A percentile compares a stretch with the other conserved stretches of the same genome.
Conservation (phyloP, 2,113 vertebrate species). For the Burhinus bistriatus region DNA sequence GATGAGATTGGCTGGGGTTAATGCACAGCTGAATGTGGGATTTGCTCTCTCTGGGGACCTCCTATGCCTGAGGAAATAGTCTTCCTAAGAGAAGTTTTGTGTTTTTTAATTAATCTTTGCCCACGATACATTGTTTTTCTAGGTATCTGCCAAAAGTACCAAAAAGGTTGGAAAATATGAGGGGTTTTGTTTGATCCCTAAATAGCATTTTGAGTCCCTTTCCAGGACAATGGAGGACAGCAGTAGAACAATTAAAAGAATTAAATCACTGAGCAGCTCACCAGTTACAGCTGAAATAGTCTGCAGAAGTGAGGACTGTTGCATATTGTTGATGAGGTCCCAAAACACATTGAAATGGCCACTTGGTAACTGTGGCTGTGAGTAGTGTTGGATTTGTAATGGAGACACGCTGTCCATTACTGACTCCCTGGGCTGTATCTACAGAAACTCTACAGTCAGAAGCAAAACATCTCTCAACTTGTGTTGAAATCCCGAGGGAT, state of each 20-base stretch:
- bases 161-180: not conserved
- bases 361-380: accelerated
- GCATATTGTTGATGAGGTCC: not conserved
- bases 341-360: not conserved
- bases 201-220: not conserved
- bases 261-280: not conserved
- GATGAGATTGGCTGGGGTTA: not conserved
- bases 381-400: not conserved
- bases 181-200: not conserved
- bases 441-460: not conserved
- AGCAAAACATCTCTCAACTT: not conserved
- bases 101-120: not conserved
- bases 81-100: not conserved
- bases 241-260: not conserved
- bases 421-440: not conserved
- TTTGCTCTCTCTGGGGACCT: not conserved
- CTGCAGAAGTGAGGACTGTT: accelerated
- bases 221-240: not conserved
- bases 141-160: not conserved
- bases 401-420: not conserved
- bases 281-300: not conserved
- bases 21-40: not conserved
- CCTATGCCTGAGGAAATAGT: not conserved
- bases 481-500: not conserved
- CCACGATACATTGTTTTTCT: not conserved